Percentiles rank a stretch among this genome's conserved stretches.
phyloP scores from a whole-genome alignment of 2,113 vertebrate genomes.

The Panthera tigris region DNA sequence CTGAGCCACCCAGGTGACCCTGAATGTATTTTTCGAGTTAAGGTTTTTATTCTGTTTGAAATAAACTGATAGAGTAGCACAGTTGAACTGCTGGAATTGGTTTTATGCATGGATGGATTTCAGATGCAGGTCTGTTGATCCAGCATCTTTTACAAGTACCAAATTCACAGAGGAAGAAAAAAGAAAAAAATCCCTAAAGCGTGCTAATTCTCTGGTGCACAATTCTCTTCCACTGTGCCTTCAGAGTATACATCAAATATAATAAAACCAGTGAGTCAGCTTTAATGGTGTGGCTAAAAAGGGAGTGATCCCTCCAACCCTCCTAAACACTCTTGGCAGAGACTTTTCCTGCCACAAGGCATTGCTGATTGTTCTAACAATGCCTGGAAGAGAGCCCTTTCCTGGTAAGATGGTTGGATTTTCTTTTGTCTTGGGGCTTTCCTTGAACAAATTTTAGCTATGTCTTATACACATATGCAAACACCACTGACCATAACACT shows the following conservation, averaged over 20 bases:
- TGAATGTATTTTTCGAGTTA: background rate
- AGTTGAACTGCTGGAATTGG: background rate
- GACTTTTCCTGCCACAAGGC: background rate
- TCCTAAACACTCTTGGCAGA: background rate
- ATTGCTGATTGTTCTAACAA: background rate
- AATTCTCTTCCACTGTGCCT: background rate
- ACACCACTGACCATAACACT: background rate
- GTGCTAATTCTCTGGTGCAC: background rate
- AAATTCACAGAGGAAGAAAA: slow-evolving; percentile 50
- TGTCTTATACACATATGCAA: background rate
- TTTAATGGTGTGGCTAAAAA: slow-evolving; percentile 3
- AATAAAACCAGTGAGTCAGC: slow-evolving; percentile 36
- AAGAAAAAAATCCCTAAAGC: background rate
- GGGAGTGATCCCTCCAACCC: background rate
- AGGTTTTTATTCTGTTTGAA: slow-evolving; percentile 38
- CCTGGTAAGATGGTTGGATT: background rate
- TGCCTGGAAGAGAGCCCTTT: background rate
- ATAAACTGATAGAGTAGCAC: background rate
- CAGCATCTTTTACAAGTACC: slow-evolving; percentile 15
- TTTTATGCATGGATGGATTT: slow-evolving; percentile 48
- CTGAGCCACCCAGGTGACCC: too few relatives aligned
- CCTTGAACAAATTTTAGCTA: background rate
- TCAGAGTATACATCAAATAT: background rate
- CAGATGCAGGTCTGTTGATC: slow-evolving; percentile 34
- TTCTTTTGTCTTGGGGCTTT: slow-evolving; percentile 28